Evolutionary conservation across 2,113 vertebrate genomes (phyloP).

Genomic region (Hucho hucho): DNA sequence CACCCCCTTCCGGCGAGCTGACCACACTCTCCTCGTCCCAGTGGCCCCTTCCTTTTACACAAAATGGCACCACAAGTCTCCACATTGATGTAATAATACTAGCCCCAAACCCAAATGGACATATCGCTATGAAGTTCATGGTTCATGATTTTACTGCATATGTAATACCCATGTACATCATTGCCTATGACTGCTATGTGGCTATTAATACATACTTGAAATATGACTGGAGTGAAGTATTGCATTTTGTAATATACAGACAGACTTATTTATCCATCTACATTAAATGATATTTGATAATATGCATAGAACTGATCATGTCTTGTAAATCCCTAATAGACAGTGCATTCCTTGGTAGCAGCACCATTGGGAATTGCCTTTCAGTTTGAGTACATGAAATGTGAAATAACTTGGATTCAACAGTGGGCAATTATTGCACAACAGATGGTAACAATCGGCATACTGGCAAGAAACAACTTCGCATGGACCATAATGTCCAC

Average conservation of each 20-base stretch:
- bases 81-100: neutral
- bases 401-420: slow-evolving; percentile 69
- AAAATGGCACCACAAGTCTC: slow-evolving; percentile 4
- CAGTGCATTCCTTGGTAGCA: slow-evolving; percentile 42
- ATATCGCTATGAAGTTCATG: too few relatives aligned
- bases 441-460: slow-evolving; percentile 73
- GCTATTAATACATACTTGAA: too few relatives aligned
- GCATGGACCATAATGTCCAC: slow-evolving; percentile 60
- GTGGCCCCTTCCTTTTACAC: slow-evolving; percentile 84
- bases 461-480: slow-evolving; percentile 71
- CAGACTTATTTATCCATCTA: neutral
- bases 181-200: too few relatives aligned
- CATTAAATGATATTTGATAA: slow-evolving; percentile 30
- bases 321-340: slow-evolving; percentile 20
- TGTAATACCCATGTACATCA: neutral
- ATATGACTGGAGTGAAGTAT: neutral
- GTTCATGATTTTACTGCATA: too few relatives aligned
- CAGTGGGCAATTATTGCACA: slow-evolving; percentile 63
- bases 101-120: too few relatives aligned
- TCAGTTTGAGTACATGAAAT: slow-evolving; percentile 59
- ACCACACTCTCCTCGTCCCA: slow-evolving; percentile 98
- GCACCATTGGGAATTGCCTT: slow-evolving; percentile 38
- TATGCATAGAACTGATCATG: slow-evolving; percentile 16
- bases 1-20: slow-evolving; percentile 92
- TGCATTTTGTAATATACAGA: neutral